Base-by-base conservation (phyloP, 2,113 vertebrate species). In the Tursiops truncatus region DNA sequence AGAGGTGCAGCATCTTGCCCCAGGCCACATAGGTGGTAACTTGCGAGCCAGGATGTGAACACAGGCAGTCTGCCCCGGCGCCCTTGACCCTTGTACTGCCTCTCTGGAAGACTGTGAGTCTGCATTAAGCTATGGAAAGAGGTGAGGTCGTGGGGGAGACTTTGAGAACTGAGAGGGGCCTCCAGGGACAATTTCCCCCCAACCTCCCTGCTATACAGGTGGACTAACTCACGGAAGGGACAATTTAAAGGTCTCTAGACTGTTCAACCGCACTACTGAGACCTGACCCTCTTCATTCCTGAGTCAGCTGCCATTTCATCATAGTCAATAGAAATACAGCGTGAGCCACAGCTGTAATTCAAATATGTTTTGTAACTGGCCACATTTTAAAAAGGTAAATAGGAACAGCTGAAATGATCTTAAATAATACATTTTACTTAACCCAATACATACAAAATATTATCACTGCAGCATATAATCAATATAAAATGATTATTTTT, bases 71-170 rank as follows among this genome's bases (percentile, higher is more conserved):
- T 14, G 47, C 17, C 60, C 60, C 17, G 17, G 10, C 8, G 6
- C 62, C 12, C 26, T 8, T 18, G 6, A 2, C 6, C 50, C 20
- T 18, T 2, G 6, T 6, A 5, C 70, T 2, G 15, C 12, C 7
- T 26, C 33, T n/a, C 76, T 4, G 41, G 28, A 81, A n/a, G 41
- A 12, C 28, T 25, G 33, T n/a, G 9, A 7, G 10, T 18, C 50
- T 68, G 5, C 23, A 7, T 56, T 31, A 36, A 44, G 31, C 23
- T 44, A 6, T 3, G 28, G 89, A 56, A 36, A 21, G 10, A 11
- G 44, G 17, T 4, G 6, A 14, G 12, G 8, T 31, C 36, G 33
- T 4, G 4, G 5, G 44, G 8, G 15, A 56, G 6, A 38, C 38
- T 76, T 76, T 25, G 15, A 47, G 68, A 58, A 8, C 23, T 2